These are phyloP conservation scores for Cerceris ruficornis DNA, from an alignment of 2,888 invertebrate genomes.

Conservation along the genomic window DNA sequence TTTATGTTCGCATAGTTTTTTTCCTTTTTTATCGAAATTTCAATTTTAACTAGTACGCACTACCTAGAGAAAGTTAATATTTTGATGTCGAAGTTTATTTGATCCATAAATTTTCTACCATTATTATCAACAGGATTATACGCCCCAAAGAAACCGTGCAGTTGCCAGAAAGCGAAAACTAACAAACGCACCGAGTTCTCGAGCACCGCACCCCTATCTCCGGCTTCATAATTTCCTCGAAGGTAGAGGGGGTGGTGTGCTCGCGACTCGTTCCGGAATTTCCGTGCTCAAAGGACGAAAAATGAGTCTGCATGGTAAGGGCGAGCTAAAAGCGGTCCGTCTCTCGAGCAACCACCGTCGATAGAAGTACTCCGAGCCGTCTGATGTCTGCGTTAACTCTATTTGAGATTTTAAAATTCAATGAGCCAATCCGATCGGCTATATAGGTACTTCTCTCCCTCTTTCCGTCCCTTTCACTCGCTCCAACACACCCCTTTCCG, in stretches of 20 bases:
- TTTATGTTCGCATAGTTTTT: too few species aligned
- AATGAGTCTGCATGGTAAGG: slow-evolving; percentile 38
- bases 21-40: too few species aligned
- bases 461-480: slow-evolving; percentile 5
- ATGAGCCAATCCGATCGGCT: slow-evolving; percentile 69
- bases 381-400: slow-evolving; percentile 67
- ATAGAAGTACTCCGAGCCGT: slow-evolving; percentile 43
- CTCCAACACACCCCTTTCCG: slow-evolving; percentile 1
- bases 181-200: slow-evolving; percentile 18
- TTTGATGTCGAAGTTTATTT: too few species aligned
- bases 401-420: slow-evolving; percentile 71
- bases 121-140: slow-evolving; percentile 14
- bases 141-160: not conserved
- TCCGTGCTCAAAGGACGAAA: slow-evolving; percentile 56
- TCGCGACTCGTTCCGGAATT: slow-evolving; percentile 35
- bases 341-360: slow-evolving; percentile 35
- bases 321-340: slow-evolving; percentile 42
- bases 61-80: too few species aligned
- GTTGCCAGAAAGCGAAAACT: slow-evolving; percentile 38
- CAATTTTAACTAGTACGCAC: too few species aligned
- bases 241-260: slow-evolving; percentile 7
- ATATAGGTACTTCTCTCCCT: slow-evolving; percentile 39
- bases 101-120: not conserved
- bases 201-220: slow-evolving; percentile 3
- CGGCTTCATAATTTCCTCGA: slow-evolving; percentile 33